A percentile compares a stretch with the other conserved stretches of the same genome.
Conservation (phyloP, 2,113 vertebrate species). For the Chrysochloris asiatica region DNA sequence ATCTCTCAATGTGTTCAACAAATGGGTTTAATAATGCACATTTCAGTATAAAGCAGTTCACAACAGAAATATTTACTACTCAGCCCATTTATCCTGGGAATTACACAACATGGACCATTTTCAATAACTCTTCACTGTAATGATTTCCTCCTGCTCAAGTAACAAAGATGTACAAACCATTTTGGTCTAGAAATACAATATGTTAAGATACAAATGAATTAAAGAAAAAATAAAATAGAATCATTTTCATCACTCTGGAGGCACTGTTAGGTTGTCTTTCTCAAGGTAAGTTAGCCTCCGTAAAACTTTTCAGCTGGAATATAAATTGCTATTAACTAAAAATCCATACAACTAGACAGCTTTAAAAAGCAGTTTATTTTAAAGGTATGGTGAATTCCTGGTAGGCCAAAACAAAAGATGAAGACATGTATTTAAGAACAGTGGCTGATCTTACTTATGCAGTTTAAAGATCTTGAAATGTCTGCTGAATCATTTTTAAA, state of each 20-base stretch:
- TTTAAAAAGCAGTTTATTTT: slow-evolving; percentile 54
- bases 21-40: slow-evolving; percentile 79
- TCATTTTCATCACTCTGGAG: slow-evolving; percentile 44
- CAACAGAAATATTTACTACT: slow-evolving; percentile 79
- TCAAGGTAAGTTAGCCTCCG: slow-evolving; percentile 13
- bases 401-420: slow-evolving; percentile 39
- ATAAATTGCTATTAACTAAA: slow-evolving; percentile 34
- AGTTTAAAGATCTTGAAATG: slow-evolving; percentile 25
- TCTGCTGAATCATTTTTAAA: slow-evolving; percentile 20
- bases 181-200: slow-evolving; percentile 66
- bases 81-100: slow-evolving; percentile 76
- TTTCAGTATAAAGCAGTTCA: slow-evolving; percentile 75
- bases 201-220: slow-evolving; percentile 53
- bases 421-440: slow-evolving; percentile 9
- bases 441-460: slow-evolving; percentile 4
- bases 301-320: slow-evolving; percentile 41
- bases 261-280: slow-evolving; percentile 42
- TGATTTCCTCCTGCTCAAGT: slow-evolving; percentile 77
- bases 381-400: slow-evolving; percentile 25
- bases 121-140: slow-evolving; percentile 79
- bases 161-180: slow-evolving; percentile 60
- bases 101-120: slow-evolving; percentile 78
- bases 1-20: slow-evolving; percentile 77
- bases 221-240: slow-evolving; percentile 54
- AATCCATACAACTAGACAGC: slow-evolving; percentile 39